Evolutionary conservation across 2,113 vertebrate genomes (phyloP), one percentile per base, ranked within the genome.

Genomic region (Rhinolophus sinicus): DNA sequence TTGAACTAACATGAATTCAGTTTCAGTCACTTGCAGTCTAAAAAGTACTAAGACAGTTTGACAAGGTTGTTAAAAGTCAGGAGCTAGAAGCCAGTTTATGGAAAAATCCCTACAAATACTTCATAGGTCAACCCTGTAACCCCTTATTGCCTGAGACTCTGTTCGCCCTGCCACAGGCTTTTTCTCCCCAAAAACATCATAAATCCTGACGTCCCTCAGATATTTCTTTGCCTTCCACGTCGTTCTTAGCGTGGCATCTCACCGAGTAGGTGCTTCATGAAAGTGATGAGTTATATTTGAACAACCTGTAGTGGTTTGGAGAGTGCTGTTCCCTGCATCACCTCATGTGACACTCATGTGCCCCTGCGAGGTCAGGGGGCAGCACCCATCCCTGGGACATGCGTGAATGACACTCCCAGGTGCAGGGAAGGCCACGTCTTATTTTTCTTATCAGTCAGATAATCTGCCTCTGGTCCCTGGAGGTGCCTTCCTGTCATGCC

Each of bases 271-370:
- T n/a, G 30, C 69, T 50, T 13, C 16, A 47, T 30, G 16, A 47
- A 47, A 47, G 62, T 2, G 21, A 3, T 0, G 18, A 47, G 56
- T 56, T 26, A 24, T 2, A 11, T 8, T 11, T 6, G 28, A 44
- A 47, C 19, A 12, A 3, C 18, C 8, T 21, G 9, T 14, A 16
- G 11, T 0, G 18, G 50, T 38, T 12, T 22, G 26, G 80, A 40
- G 40, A 47, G 21, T 3, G 11, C 58, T 50, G 2, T 1, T 2
- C 33, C 1, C 0, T 8, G 12, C 6, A 0, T n/a, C 0, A 33
- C 6, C 22, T 10, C 7, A 38, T 18, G 38, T 26, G 44, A 40
- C 21, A 2, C 47, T 14, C 38, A 0, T 10, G 50, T 0, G 0
- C 11, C 26, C 44, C 69, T 33, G 64, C 18, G 16, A 47, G 19